Conservation (phyloP, 2,888 invertebrate species). For the Drosophila melanosoma region DNA sequence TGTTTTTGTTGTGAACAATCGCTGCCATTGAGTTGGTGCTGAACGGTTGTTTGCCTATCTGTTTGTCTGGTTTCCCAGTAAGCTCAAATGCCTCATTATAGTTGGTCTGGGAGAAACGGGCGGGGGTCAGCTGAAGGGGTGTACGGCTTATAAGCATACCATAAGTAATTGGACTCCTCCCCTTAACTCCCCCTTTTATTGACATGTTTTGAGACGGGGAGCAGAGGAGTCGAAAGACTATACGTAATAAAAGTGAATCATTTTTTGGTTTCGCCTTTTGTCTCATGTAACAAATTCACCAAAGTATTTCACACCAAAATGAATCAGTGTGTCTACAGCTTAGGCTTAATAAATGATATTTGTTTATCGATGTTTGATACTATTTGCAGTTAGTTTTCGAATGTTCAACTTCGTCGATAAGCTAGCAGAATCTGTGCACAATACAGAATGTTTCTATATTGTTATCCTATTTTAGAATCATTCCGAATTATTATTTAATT, state of each 20-base stretch:
- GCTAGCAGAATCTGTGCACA: too few species aligned
- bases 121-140: slow-evolving; percentile 28
- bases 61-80: slow-evolving; percentile 15
- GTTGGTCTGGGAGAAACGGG: slow-evolving; percentile 13
- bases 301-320: slow-evolving; percentile 5
- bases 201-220: not conserved
- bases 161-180: not conserved
- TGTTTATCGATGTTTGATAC: slow-evolving; percentile 14
- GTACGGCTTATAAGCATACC: slow-evolving; percentile 44
- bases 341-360: not conserved
- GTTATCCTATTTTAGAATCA: not conserved
- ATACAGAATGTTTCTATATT: not conserved
- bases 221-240: not conserved
- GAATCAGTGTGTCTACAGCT: slow-evolving; percentile 1
- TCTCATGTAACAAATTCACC: slow-evolving; percentile 9
- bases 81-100: slow-evolving; percentile 72
- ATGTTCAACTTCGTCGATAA: not conserved
- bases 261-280: slow-evolving; percentile 9
- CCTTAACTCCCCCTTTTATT: not conserved
- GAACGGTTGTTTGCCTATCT: slow-evolving; percentile 15
- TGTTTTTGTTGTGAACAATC: slow-evolving; percentile 57
- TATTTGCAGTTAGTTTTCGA: not conserved
- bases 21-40: slow-evolving; percentile 57
- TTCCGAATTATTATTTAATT: too few species aligned
- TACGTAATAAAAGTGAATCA: not conserved